Evolutionary conservation across 1,140 invertebrate genomes (phyloP), one percentile per base, ranked within the genome.

Genomic region (Myzus persicae): DNA sequence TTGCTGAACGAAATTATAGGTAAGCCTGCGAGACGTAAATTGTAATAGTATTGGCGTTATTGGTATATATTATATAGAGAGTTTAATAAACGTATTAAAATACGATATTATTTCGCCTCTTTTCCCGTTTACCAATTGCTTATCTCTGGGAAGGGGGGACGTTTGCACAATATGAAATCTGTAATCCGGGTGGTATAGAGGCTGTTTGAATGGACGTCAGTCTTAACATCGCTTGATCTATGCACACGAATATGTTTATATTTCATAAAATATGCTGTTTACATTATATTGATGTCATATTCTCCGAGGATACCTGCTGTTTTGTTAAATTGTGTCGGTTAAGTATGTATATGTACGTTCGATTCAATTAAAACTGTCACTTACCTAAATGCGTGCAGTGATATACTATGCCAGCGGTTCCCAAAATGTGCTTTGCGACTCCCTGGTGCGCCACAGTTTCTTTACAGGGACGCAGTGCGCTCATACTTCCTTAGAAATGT

Each of bases 1-100:
- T 96, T 99, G 54, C 96, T 99, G 38, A 99, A 99, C 96, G 99
- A 99, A 96, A 99, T 99, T 94, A 99, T 99, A 94, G 98, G 97
- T 98, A 96, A 95, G 94, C 14, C 5, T 24, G 1, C 8, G 36
- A 40, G 20, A 6, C 81, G 8, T 40, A 40, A 42, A 48, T 11
- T 24, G 14, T 40, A 42, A 26, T 31, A 24, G 22, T 84, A 42
- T 42, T 44, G 26, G 11, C 36, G 20, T 36, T 76, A 76, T 20
- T 9, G 36, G 9, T 36, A 20, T 6, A 81, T 36, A 81, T n/a
- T 76, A 59, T 31, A 59, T 76, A n/a, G 59, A 76, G 31, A 76
- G n/a, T 18, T 18, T 18, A n/a, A 67, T n/a, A n/a, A 31, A n/a
- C 31, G 14, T 6, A 76, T 76, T 76, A 76, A 76, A 76, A 38